Evolutionary conservation across 2,888 invertebrate species (phyloP).

Genomic region (Diarsia brunnea): DNA sequence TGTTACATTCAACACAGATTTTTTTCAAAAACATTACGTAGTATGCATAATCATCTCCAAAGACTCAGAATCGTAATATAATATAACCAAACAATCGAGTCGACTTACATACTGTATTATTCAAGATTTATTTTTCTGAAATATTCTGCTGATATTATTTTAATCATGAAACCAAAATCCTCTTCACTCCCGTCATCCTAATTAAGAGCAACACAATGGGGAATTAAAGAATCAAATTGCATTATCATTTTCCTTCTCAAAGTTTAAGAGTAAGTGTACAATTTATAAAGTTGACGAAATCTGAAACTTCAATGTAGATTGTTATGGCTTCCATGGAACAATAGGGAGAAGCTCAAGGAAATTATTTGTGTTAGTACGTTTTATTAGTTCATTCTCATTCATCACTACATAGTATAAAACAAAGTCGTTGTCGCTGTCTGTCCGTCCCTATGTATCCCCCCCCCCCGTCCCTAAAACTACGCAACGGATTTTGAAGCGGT

Average conservation of each 20-base stretch:
- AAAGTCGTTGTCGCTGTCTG: too few species aligned
- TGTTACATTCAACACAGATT: too few species aligned
- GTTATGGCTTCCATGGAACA: not conserved
- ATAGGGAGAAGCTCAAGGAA: not conserved
- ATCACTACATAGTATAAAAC: too few species aligned
- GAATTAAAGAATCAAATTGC: slow-evolving; percentile 22
- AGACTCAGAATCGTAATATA: not conserved
- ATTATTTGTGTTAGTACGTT: not conserved
- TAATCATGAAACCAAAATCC: not conserved
- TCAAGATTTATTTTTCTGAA: not conserved
- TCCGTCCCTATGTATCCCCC: too few species aligned
- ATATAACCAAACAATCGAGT: not conserved
- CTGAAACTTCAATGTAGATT: slow-evolving; percentile 27
- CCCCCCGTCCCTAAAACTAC: too few species aligned
- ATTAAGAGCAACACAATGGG: slow-evolving; percentile 24
- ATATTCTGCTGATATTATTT: not conserved
- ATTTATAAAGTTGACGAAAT: slow-evolving; percentile 16
- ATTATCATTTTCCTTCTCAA: slow-evolving; percentile 11
- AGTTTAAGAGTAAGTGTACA: not conserved
- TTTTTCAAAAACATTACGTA: not conserved
- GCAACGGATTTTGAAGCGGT: too few species aligned
- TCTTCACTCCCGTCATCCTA: not conserved
- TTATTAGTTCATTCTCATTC: not conserved
- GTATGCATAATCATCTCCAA: not conserved
- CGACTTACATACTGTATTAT: not conserved